Percentiles rank a stretch among this genome's conserved stretches.
Conservation (phyloP, 2,888 invertebrate species). For the Glyphotaelius pellucidus region DNA sequence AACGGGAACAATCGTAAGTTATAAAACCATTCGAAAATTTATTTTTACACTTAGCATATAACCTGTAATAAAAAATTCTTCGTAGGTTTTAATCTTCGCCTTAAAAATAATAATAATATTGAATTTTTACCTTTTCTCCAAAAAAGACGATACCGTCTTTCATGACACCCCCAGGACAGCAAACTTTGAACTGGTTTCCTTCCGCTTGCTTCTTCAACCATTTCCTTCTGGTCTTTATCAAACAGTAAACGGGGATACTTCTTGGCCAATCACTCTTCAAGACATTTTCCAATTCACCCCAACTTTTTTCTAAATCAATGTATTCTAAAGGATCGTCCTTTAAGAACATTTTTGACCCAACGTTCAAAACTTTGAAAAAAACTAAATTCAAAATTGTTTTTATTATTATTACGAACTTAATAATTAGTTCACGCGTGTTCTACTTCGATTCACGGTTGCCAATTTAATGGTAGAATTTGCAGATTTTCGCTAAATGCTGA, state of each 20-base stretch:
- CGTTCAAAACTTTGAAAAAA: background rate
- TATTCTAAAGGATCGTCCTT: slow-evolving; percentile 50
- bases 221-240: slow-evolving; percentile 71
- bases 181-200: slow-evolving; percentile 70
- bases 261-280: slow-evolving; percentile 68
- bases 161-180: slow-evolving; percentile 72
- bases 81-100: too few relatives aligned
- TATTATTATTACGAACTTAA: background rate
- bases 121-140: slow-evolving; percentile 69
- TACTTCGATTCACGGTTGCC: background rate
- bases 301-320: slow-evolving; percentile 37
- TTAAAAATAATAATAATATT: background rate
- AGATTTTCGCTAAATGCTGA: background rate
- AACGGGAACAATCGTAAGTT: too few relatives aligned
- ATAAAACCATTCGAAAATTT: too few relatives aligned
- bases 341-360: background rate
- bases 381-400: background rate
- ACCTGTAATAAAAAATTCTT: too few relatives aligned
- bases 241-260: slow-evolving; percentile 70
- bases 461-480: background rate
- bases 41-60: too few relatives aligned
- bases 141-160: slow-evolving; percentile 71
- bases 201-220: slow-evolving; percentile 70
- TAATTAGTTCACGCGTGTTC: background rate
- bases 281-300: slow-evolving; percentile 33